A percentile compares a stretch with the other conserved stretches of the same genome.
These are phyloP conservation scores for Pristionchus entomophagus DNA, from an alignment of 2,888 invertebrate genomes.

Conservation along the genomic window DNA sequence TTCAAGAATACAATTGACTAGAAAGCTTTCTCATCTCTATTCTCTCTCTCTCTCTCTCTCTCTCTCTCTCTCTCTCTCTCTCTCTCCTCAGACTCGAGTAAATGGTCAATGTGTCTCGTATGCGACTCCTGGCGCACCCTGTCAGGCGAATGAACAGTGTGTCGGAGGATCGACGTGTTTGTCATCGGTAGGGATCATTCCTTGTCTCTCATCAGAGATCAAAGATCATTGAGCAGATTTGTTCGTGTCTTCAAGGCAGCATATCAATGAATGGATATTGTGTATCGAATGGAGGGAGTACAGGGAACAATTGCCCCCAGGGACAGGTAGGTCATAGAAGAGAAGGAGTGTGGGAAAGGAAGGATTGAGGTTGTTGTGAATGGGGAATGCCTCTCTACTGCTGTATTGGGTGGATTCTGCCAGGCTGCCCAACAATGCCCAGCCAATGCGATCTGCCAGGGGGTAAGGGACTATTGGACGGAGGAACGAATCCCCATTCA, in stretches of 20 bases:
- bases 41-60: no score
- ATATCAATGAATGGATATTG: conserved; percentile 27
- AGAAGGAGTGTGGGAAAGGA: background rate
- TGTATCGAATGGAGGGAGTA: background rate
- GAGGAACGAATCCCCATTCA: background rate
- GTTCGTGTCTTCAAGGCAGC: conserved; percentile 1
- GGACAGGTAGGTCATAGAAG: background rate
- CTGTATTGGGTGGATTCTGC: conserved; percentile 5
- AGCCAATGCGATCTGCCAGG: conserved; percentile 6
- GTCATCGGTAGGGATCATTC: background rate
- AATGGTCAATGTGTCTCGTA: conserved; percentile 4
- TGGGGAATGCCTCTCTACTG: background rate
- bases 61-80: no score
- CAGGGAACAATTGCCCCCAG: background rate
- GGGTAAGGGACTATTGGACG: background rate
- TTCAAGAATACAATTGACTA: no score
- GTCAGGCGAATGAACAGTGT: conserved; percentile 1
- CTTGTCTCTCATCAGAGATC: background rate
- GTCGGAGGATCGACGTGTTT: conserved; percentile 36
- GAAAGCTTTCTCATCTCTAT: no score
- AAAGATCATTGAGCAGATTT: background rate
- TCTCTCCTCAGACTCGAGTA: conserved; percentile 4
- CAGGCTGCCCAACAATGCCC: conserved; percentile 12
- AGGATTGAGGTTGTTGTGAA: background rate
- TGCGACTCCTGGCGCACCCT: background rate